These are phyloP conservation scores for Drosophila kuntzei DNA, from an alignment of 2,888 invertebrate species.

Conservation along the genomic window DNA sequence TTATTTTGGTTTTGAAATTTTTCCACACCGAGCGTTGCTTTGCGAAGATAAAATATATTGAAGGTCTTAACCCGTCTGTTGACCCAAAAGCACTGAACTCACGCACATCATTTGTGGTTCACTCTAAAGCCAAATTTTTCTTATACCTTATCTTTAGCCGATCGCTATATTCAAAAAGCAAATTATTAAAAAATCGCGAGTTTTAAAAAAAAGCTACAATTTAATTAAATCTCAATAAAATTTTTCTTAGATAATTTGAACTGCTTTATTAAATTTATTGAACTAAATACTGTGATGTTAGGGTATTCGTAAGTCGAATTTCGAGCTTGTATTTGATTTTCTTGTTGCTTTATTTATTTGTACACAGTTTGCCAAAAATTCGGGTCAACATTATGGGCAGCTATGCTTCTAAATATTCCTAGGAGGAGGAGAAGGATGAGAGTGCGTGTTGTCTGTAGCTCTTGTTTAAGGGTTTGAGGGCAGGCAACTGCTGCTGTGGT, in stretches of 20 bases:
- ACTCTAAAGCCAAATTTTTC: conserved; percentile 13
- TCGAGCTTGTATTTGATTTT: background rate
- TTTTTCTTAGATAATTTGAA: background rate
- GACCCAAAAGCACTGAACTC: conserved; percentile 44
- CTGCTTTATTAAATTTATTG: background rate
- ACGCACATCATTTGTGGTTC: conserved; percentile 59
- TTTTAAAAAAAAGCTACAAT: background rate
- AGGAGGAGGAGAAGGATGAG: conserved; percentile 22
- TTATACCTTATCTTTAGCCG: conserved; percentile 41
- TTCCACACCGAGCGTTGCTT: conserved; percentile 68
- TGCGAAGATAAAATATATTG: conserved; percentile 77
- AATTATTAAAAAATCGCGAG: background rate
- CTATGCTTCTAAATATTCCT: conserved; percentile 55
- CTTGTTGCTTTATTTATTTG: conserved; percentile 78
- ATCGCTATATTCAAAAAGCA: background rate
- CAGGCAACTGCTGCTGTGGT: conserved; percentile 45
- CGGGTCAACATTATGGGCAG: conserved; percentile 81
- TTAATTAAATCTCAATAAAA: background rate
- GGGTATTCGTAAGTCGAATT: conserved; percentile 35
- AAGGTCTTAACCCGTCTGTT: conserved; percentile 62
- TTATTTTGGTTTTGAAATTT: conserved; percentile 76
- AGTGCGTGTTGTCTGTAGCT: conserved; percentile 62
- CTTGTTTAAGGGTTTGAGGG: conserved; percentile 27
- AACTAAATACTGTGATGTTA: background rate
- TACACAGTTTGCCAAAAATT: conserved; percentile 76